Evolutionary conservation across 2,888 invertebrate genomes (phyloP).

Genomic region (Eugnorisma glareosa): DNA sequence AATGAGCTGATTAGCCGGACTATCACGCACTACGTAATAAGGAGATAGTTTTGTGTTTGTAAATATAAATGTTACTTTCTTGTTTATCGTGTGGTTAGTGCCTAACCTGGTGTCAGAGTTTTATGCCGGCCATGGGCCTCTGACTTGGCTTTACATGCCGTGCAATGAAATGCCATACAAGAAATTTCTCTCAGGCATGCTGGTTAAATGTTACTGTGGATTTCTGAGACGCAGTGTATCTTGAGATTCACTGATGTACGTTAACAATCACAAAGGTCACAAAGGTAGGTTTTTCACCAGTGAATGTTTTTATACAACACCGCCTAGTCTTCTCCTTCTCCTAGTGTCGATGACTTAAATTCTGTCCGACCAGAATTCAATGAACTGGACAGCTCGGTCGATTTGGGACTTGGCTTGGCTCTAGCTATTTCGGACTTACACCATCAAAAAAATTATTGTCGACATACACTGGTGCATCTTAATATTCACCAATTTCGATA

Average conservation of each 20-base stretch:
- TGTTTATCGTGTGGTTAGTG: no score
- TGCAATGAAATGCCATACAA: no score
- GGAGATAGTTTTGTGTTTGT: constrained; percentile 10
- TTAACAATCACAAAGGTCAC: background rate
- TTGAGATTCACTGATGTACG: background rate
- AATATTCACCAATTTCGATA: background rate
- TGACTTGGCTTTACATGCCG: no score
- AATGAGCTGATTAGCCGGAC: constrained; percentile 22
- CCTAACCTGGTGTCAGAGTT: no score
- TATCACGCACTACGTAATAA: constrained; percentile 9
- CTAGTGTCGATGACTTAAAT: background rate
- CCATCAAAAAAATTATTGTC: background rate
- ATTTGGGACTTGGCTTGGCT: background rate
- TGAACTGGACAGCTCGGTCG: background rate
- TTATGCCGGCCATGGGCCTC: no score
- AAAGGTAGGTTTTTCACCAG: background rate
- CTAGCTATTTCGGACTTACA: background rate
- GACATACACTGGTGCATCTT: background rate
- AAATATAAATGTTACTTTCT: background rate
- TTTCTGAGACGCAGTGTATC: background rate
- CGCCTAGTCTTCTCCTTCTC: background rate
- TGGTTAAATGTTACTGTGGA: background rate
- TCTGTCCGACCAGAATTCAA: background rate
- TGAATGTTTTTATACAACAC: background rate
- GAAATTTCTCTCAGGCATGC: no score